Percentiles rank a stretch among this genome's conserved stretches.
Conservation (phyloP, 2,113 vertebrate species). For the Hystrix brachyura region DNA sequence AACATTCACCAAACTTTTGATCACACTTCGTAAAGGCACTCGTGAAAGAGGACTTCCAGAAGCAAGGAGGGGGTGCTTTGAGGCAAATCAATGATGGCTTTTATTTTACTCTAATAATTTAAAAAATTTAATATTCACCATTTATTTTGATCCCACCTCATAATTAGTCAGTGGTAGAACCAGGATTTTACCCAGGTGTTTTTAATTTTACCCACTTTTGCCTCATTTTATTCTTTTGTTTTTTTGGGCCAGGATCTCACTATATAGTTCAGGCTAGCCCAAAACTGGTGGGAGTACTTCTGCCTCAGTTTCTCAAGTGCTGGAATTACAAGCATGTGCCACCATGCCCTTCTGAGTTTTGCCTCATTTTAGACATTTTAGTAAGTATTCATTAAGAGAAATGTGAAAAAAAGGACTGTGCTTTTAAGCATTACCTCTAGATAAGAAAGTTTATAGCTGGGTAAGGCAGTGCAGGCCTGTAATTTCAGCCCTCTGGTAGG, state of each 20-base stretch:
- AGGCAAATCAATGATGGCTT: background rate
- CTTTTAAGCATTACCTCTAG: background rate
- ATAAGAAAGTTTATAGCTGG: background rate
- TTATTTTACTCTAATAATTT: background rate
- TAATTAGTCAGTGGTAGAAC: background rate
- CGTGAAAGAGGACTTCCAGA: background rate
- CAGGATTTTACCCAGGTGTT: conserved; percentile 1
- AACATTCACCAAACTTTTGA: background rate
- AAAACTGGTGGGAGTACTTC: background rate
- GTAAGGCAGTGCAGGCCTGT: background rate
- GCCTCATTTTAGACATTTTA: background rate
- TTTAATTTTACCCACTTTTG: conserved; percentile 2
- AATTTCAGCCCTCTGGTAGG: background rate
- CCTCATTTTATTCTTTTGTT: too few species aligned
- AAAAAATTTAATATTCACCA: background rate
- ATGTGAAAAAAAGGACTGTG: background rate
- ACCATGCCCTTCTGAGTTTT: background rate
- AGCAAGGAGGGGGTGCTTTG: background rate
- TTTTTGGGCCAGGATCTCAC: background rate
- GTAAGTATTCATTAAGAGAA: background rate
- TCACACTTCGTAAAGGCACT: background rate
- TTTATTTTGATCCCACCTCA: background rate
- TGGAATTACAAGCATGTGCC: background rate
- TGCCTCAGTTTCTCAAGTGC: background rate
- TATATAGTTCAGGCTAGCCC: background rate